phyloP scores from a whole-genome alignment of 2,113 vertebrate genomes.

The Mirza zaza region DNA sequence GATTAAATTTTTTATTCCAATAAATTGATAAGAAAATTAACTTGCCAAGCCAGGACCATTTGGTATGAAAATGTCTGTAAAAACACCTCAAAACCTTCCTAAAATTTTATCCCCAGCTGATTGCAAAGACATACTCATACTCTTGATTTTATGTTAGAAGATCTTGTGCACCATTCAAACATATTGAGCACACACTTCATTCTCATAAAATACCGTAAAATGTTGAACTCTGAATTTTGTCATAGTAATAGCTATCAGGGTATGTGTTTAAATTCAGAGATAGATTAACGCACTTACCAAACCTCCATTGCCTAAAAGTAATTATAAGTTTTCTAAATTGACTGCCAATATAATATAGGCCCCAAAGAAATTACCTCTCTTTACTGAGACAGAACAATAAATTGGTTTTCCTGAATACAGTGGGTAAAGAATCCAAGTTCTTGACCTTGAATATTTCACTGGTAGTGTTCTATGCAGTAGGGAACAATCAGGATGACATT shows the following conservation, averaged over 20 bases:
- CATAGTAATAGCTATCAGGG: not conserved
- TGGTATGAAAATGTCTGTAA: conserved; percentile 69
- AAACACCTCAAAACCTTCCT: conserved; percentile 61
- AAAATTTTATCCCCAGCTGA: conserved; percentile 68
- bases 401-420: conserved; percentile 82
- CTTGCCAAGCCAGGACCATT: conserved; percentile 73
- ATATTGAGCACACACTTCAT: conserved; percentile 39
- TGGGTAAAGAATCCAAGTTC: conserved; percentile 87
- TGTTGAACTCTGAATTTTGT: conserved; percentile 44
- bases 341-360: conserved; percentile 84
- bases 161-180: not conserved
- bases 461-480: conserved; percentile 83
- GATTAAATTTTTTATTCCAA: not conserved
- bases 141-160: conserved; percentile 56
- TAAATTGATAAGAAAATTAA: conserved; percentile 25
- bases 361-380: conserved; percentile 81
- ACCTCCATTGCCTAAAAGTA: conserved; percentile 59
- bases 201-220: conserved; percentile 56
- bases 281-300: conserved; percentile 67
- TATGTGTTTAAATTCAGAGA: conserved; percentile 56
- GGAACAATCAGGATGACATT: conserved; percentile 87
- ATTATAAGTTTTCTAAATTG: conserved; percentile 76
- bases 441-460: conserved; percentile 87
- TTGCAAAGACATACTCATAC: conserved; percentile 34
- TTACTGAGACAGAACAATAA: conserved; percentile 84